Evolutionary conservation across 2,888 invertebrate genomes (phyloP), one percentile per base, ranked within the genome.

Genomic region (Macaria liturata): DNA sequence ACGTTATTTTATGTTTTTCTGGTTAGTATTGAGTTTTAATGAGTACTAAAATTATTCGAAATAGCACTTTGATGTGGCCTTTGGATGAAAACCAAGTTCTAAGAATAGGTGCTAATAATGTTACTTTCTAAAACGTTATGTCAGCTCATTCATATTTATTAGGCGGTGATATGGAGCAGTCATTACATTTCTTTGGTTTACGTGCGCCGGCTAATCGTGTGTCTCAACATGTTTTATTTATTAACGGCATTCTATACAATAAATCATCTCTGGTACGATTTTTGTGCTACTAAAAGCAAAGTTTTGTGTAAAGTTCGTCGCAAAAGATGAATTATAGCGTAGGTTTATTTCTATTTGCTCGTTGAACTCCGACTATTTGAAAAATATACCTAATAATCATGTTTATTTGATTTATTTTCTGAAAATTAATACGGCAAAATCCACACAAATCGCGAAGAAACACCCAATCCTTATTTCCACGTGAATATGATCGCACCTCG

Each of bases 11-110:
- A 34, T 48, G 34, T 48, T 52, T 56, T 53, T 52, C 55, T 52
- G 55, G 59, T 60, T 56, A 51, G 45, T 60, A 55, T 56, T 60
- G 52, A 49, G 52, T 56, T 60, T 56, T 56, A 60, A 60, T 52
- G 59, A 60, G 32, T 52, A 52, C 55, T 56, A 60, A 56, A 60
- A 52, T 43, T 48, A 53, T 52, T 48, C 49, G 45, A 49, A 49
- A 46, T 45, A 49, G 42, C 49, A 49, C 59, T 59, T 59, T 60
- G 59, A 55, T 60, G 59, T 52, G 59, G 55, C 59, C 52, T 60
- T 60, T 60, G 59, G 55, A 60, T 52, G 52, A 9, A 53, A 55
- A 60, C 59, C 59, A 56, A 56, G 42, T 55, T 42, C 44, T 43
- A 46, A 52, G 46, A 60, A 56, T 60, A 60, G 55, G 49, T 31